These are phyloP conservation scores for Psephotus haematonotus DNA, from an alignment of 2,113 vertebrate genomes.

Conservation along the genomic window DNA sequence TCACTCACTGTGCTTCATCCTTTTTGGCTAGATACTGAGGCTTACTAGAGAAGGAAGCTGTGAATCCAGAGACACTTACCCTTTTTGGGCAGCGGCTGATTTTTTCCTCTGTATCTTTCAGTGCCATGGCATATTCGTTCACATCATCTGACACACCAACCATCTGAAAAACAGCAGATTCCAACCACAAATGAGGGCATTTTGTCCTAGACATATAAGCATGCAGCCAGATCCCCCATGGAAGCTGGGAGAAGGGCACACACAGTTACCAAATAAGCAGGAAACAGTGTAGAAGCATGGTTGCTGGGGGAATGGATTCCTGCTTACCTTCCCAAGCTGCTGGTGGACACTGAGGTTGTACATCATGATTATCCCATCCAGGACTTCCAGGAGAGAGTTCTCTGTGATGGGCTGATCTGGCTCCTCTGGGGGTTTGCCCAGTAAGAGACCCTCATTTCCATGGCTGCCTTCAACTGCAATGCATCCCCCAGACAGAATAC, in stretches of 20 bases:
- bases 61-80: slow-evolving; percentile 70
- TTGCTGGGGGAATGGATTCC: background rate
- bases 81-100: slow-evolving; percentile 87
- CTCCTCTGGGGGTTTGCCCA: slow-evolving; percentile 91
- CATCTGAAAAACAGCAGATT: slow-evolving; percentile 83
- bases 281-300: background rate
- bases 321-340: slow-evolving; percentile 93
- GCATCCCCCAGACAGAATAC: background rate
- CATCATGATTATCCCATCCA: slow-evolving; percentile 97
- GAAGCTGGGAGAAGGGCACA: background rate
- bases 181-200: background rate
- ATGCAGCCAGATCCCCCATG: background rate
- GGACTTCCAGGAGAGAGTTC: slow-evolving; percentile 92
- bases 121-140: slow-evolving; percentile 91
- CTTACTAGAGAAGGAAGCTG: background rate
- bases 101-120: slow-evolving; percentile 97
- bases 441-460: slow-evolving; percentile 91
- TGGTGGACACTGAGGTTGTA: slow-evolving; percentile 98
- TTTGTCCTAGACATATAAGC: background rate
- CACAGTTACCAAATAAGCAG: background rate
- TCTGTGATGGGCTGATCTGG: slow-evolving; percentile 88
- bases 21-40: background rate
- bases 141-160: slow-evolving; percentile 97
- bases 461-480: slow-evolving; percentile 90
- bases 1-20: background rate